Conservation (phyloP, 1,140 invertebrate genomes). For the Leptopilina clavipes region DNA sequence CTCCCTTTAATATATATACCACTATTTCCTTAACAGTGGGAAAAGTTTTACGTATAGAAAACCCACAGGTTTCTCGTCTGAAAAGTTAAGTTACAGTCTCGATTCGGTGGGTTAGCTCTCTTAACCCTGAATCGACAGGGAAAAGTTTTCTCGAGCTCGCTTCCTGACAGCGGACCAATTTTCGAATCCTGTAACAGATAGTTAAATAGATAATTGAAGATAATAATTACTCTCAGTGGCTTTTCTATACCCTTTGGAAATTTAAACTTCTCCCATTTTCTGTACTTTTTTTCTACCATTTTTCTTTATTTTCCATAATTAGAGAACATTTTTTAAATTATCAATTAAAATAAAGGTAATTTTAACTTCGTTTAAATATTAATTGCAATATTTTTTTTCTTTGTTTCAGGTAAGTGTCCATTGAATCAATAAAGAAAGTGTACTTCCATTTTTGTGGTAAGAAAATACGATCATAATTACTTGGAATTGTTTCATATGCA, state of each 20-base stretch:
- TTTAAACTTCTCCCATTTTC: not conserved
- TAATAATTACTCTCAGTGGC: not conserved
- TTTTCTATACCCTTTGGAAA: not conserved
- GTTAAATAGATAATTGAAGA: not conserved
- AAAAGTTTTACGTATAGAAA: slow-evolving; percentile 22
- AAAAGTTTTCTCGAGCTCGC: not conserved
- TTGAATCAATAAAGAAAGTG: not conserved
- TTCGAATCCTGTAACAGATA: not conserved
- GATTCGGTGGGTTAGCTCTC: slow-evolving; percentile 20
- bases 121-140: slow-evolving; percentile 27
- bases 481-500: too few relatives aligned
- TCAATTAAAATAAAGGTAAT: too few relatives aligned
- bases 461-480: not conserved
- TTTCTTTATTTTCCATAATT: too few relatives aligned
- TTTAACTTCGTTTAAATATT: too few relatives aligned
- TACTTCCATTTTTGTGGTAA: not conserved
- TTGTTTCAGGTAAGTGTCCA: slow-evolving; percentile 12
- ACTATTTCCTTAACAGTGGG: slow-evolving; percentile 20
- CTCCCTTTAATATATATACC: slow-evolving; percentile 4
- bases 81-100: slow-evolving; percentile 23
- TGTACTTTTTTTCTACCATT: not conserved
- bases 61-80: slow-evolving; percentile 32
- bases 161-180: slow-evolving; percentile 12
- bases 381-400: not conserved
- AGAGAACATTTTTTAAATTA: too few relatives aligned